A percentile compares a stretch with the other conserved stretches of the same genome.
Conservation (phyloP, 1,140 invertebrate genomes). For the Stegodyphus dumicola region DNA sequence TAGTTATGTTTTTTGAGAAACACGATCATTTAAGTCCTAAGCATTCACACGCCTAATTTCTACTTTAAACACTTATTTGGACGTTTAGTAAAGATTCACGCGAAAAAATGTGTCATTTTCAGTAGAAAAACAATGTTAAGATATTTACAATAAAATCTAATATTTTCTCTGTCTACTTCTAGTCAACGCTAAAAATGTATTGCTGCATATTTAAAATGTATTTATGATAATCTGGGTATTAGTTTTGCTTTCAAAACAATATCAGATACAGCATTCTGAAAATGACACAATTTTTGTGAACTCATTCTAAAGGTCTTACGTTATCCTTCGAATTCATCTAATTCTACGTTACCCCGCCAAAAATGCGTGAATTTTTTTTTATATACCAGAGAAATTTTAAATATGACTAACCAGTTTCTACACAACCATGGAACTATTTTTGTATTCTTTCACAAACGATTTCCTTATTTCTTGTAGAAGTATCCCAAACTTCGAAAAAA, state of each 20-base stretch:
- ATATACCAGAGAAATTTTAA: slow-evolving; percentile 51
- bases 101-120: background rate
- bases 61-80: slow-evolving; percentile 23
- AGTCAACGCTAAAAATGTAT: no score
- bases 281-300: slow-evolving; percentile 32
- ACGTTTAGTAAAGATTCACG: slow-evolving; percentile 40
- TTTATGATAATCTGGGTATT: no score
- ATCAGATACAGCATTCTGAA: background rate
- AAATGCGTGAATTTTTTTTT: slow-evolving; percentile 20
- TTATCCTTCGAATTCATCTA: slow-evolving; percentile 12
- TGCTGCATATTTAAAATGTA: no score
- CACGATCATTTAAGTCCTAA: slow-evolving; percentile 8
- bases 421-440: slow-evolving; percentile 40
- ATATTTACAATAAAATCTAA: no score
- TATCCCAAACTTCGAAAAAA: slow-evolving; percentile 24
- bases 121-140: no score
- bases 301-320: slow-evolving; percentile 5
- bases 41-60: slow-evolving; percentile 46
- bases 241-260: no score
- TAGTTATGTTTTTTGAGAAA: no score
- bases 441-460: slow-evolving; percentile 18
- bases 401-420: slow-evolving; percentile 37
- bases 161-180: no score
- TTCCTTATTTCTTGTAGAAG: slow-evolving; percentile 30
- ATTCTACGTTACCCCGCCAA: slow-evolving; percentile 32